These are phyloP conservation scores for Tiaroga cobitis DNA, from an alignment of 2,797 vertebrate genomes.

Conservation along the genomic window DNA sequence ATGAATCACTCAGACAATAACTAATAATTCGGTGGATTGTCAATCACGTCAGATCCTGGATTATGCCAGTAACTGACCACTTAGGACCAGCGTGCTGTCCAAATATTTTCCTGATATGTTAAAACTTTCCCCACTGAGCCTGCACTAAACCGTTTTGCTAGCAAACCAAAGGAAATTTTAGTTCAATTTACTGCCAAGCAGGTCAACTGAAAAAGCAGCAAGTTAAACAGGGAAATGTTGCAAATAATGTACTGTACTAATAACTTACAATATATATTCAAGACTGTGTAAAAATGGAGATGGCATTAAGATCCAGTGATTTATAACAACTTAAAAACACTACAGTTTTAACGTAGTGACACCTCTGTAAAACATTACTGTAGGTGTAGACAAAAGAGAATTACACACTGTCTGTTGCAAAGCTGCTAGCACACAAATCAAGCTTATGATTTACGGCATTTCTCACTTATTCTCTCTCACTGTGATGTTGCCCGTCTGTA, in stretches of 20 bases:
- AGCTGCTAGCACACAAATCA: slow-evolving; percentile 52
- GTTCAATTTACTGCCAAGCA: slow-evolving; percentile 22
- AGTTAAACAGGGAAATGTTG: neutral
- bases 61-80: slow-evolving; percentile 41
- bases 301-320: slow-evolving; percentile 4
- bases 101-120: slow-evolving; percentile 58
- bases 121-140: slow-evolving; percentile 53
- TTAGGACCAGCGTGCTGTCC: slow-evolving; percentile 52
- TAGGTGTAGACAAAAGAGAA: slow-evolving; percentile 20
- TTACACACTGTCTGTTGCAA: slow-evolving; percentile 32
- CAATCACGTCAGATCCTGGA: slow-evolving; percentile 45
- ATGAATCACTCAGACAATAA: slow-evolving; percentile 40
- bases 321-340: slow-evolving; percentile 17
- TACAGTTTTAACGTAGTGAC: slow-evolving; percentile 2
- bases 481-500: slow-evolving; percentile 67
- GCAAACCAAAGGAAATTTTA: slow-evolving; percentile 50
- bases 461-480: slow-evolving; percentile 61
- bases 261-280: neutral
- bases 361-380: slow-evolving; percentile 20
- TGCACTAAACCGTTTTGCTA: slow-evolving; percentile 46
- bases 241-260: slow-evolving; percentile 13
- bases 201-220: slow-evolving; percentile 35
- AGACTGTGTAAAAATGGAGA: slow-evolving; percentile 3
- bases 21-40: slow-evolving; percentile 31
- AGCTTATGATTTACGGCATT: slow-evolving; percentile 72